A percentile compares a stretch with the other conserved stretches of the same genome.
These are phyloP conservation scores for Dolichoris vasculosae DNA, from an alignment of 1,140 invertebrate species.

Conservation along the genomic window DNA sequence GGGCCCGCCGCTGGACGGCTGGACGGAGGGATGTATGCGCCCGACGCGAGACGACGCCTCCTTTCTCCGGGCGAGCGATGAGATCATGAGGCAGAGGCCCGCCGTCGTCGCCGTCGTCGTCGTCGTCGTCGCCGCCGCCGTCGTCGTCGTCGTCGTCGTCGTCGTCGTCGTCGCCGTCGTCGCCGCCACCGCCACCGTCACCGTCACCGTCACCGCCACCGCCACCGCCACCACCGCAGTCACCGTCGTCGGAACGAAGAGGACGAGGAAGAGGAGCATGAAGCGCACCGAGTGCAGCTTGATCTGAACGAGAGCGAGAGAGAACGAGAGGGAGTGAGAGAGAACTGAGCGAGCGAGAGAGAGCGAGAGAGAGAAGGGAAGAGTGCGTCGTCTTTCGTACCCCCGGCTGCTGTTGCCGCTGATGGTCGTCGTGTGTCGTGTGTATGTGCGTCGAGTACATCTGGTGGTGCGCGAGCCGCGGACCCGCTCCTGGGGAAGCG, in stretches of 20 bases:
- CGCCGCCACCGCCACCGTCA: not conserved
- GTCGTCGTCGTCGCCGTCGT: too few species aligned
- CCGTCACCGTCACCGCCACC: not conserved
- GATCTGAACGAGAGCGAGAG: not conserved
- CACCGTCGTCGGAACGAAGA: not conserved
- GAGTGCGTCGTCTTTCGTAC: constrained; percentile 27
- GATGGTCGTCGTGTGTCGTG: not conserved
- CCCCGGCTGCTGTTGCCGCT: not conserved
- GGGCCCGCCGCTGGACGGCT: constrained; percentile 36
- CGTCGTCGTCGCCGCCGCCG: too few species aligned
- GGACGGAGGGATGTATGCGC: not conserved
- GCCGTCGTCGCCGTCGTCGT: not conserved
- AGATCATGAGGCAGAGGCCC: not conserved
- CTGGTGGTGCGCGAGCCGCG: not conserved
- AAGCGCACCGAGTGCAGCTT: not conserved
- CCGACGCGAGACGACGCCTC: not conserved
- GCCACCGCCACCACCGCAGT: too few species aligned
- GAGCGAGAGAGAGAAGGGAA: not conserved
- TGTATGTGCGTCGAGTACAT: not conserved
- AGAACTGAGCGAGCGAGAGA: not conserved
- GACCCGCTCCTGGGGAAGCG: not conserved
- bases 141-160: too few species aligned
- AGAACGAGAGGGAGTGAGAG: not conserved
- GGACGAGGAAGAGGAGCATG: too few species aligned
- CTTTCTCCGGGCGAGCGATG: constrained; percentile 3